A percentile compares a stretch with the other conserved stretches of the same genome.
These are phyloP conservation scores for Sebastes kiyomatsui DNA, from an alignment of 2,797 vertebrate genomes.

Conservation along the genomic window DNA sequence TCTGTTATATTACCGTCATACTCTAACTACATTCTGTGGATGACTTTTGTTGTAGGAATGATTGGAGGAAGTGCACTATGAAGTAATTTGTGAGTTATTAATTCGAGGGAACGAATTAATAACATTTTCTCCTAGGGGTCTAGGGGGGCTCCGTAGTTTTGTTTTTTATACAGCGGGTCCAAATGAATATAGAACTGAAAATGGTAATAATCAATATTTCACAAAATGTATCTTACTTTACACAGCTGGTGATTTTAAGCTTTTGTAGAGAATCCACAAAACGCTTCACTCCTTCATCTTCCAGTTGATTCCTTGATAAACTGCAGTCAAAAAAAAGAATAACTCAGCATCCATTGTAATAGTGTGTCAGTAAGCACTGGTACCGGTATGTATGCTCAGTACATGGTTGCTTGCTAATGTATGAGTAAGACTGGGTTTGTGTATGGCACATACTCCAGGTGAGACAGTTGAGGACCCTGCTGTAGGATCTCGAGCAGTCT, in stretches of 20 bases:
- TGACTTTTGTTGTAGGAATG: not conserved
- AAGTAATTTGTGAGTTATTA: no score
- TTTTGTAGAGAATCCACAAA: constrained; percentile 78
- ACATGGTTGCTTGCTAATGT: not conserved
- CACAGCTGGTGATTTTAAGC: constrained; percentile 73
- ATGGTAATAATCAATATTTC: no score
- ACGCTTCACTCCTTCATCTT: constrained; percentile 78
- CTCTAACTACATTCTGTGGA: not conserved
- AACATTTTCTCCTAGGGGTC: no score
- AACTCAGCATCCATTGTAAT: not conserved
- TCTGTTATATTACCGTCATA: not conserved
- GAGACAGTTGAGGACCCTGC: constrained; percentile 69
- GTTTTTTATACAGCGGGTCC: no score
- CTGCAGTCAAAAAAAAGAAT: constrained; percentile 66
- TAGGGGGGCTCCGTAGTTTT: no score
- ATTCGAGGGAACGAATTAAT: no score
- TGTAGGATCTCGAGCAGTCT: constrained; percentile 78
- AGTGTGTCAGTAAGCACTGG: not conserved
- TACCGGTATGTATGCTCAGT: not conserved
- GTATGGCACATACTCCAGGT: constrained; percentile 84
- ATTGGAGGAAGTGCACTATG: no score
- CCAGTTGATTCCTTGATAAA: constrained; percentile 85
- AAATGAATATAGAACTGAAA: no score
- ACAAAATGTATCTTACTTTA: constrained; percentile 82
- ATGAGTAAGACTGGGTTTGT: not conserved